Evolutionary conservation across 2,113 vertebrate genomes (phyloP).

Genomic region (Aldabrachelys gigantea): DNA sequence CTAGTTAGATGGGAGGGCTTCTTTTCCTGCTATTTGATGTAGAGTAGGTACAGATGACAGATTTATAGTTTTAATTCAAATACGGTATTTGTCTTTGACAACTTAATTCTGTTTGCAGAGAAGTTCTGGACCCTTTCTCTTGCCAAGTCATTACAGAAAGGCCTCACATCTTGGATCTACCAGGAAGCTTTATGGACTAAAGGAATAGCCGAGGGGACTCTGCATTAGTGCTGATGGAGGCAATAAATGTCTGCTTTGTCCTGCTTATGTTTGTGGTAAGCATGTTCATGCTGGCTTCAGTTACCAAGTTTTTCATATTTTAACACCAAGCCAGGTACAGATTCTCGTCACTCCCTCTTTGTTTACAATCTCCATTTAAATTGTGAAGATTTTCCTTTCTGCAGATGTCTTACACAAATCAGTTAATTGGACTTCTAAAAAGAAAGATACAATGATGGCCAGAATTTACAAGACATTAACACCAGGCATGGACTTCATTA

Average conservation of each 20-base stretch:
- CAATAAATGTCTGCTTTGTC: slow-evolving; percentile 10
- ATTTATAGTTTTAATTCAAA: slow-evolving; percentile 66
- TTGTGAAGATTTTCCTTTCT: neutral
- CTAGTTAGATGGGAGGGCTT: slow-evolving; percentile 23
- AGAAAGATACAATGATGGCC: neutral
- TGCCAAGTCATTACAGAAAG: slow-evolving; percentile 45
- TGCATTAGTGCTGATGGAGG: slow-evolving; percentile 13
- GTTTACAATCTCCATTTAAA: neutral
- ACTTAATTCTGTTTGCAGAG: slow-evolving; percentile 69
- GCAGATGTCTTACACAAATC: neutral
- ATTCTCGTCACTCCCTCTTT: neutral
- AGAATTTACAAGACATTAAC: slow-evolving; percentile 13
- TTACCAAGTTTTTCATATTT: neutral
- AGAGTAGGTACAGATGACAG: slow-evolving; percentile 50
- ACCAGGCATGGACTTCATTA: neutral
- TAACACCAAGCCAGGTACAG: neutral
- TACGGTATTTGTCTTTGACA: slow-evolving; percentile 56
- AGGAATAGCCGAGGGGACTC: slow-evolving; percentile 12
- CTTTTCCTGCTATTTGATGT: slow-evolving; percentile 56
- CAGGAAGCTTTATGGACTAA: slow-evolving; percentile 55
- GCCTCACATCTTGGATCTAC: slow-evolving; percentile 50
- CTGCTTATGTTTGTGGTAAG: slow-evolving; percentile 21
- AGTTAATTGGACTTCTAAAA: neutral
- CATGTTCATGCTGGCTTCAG: slow-evolving; percentile 7
- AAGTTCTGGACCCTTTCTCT: slow-evolving; percentile 59